Percentiles rank a stretch among this genome's conserved stretches.
Evolutionary conservation across 2,888 invertebrate genomes (phyloP).

Genomic region (Orgyia antiqua): DNA sequence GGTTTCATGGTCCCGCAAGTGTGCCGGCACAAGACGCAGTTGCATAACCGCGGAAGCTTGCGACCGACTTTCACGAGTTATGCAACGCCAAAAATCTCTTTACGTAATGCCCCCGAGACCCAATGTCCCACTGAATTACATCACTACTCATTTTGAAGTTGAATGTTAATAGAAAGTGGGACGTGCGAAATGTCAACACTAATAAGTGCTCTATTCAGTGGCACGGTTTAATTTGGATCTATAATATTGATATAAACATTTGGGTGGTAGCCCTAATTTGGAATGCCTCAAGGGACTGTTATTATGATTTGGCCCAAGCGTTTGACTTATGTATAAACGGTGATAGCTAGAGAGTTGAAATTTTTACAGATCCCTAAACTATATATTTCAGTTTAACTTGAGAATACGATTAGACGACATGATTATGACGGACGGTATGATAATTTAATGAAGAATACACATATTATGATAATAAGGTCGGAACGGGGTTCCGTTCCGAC

Average conservation of each 20-base stretch:
- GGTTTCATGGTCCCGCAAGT: conserved; percentile 47
- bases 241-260: conserved; percentile 3
- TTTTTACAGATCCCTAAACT: too few species aligned
- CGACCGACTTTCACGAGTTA: conserved; percentile 71
- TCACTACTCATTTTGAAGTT: conserved; percentile 61
- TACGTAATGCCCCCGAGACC: conserved; percentile 66
- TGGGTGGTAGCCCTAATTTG: background rate
- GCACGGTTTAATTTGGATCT: conserved; percentile 18
- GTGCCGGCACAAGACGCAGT: conserved; percentile 49
- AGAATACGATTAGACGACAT: too few species aligned
- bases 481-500: too few species aligned
- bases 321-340: too few species aligned
- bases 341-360: too few species aligned
- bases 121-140: conserved; percentile 70
- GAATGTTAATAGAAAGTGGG: conserved; percentile 68
- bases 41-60: conserved; percentile 64
- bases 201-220: conserved; percentile 33
- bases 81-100: conserved; percentile 55
- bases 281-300: background rate
- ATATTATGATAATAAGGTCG: too few species aligned
- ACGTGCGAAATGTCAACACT: conserved; percentile 61
- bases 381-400: too few species aligned
- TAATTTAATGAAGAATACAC: too few species aligned
- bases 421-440: too few species aligned
- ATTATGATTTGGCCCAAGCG: too few species aligned